Percentiles rank a stretch among this genome's conserved stretches.
These are phyloP conservation scores for Pterocles burchelli DNA, from an alignment of 2,113 vertebrate genomes.

Conservation along the genomic window DNA sequence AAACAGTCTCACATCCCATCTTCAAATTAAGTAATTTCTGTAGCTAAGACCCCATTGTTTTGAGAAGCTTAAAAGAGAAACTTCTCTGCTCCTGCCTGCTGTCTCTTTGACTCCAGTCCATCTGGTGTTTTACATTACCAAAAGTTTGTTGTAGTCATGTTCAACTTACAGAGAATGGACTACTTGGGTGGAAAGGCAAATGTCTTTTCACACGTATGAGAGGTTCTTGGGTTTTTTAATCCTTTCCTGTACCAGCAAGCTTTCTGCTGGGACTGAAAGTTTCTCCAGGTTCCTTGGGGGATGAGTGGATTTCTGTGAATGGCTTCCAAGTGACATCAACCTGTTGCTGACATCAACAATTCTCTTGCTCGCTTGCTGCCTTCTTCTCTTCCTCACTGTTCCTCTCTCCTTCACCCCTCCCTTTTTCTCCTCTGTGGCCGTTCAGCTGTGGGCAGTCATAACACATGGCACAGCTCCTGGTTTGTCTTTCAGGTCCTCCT, in stretches of 20 bases:
- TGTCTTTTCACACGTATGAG: neutral
- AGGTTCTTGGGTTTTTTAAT: conserved; percentile 43
- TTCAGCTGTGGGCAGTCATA: neutral
- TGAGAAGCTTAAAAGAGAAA: neutral
- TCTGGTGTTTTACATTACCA: neutral
- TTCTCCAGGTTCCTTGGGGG: conserved; percentile 32
- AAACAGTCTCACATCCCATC: neutral
- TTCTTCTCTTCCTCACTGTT: neutral
- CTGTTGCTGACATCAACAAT: neutral
- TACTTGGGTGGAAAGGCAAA: neutral
- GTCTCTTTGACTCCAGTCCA: neutral
- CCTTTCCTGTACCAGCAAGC: conserved; percentile 66
- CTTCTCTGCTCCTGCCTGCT: neutral
- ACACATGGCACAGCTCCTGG: conserved; percentile 5
- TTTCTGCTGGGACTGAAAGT: conserved; percentile 63
- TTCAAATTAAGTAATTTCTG: neutral
- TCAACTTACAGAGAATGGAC: neutral
- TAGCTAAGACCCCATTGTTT: neutral
- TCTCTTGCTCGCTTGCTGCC: neutral
- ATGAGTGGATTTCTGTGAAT: conserved; percentile 15
- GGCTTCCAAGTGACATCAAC: conserved; percentile 10
- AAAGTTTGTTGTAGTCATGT: neutral
- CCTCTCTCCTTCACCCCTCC: neutral
- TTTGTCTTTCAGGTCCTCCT: conserved; percentile 55
- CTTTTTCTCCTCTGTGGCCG: neutral